Evolutionary conservation across 2,888 invertebrate genomes (phyloP).

Genomic region (Amphiduros pacificus): DNA sequence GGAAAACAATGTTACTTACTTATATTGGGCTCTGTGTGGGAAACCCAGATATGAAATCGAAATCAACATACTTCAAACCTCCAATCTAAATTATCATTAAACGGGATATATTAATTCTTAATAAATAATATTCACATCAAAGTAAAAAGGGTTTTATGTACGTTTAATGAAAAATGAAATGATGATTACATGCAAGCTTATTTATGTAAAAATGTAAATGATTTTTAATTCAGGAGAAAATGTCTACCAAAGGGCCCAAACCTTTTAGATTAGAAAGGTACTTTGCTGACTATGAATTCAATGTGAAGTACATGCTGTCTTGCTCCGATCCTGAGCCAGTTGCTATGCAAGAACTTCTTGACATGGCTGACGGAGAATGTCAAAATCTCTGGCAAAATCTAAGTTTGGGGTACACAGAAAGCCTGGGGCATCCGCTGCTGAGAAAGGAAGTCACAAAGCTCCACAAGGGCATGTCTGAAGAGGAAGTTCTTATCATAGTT

Average conservation of each 20-base stretch:
- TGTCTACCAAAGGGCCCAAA: slow-evolving; percentile 3
- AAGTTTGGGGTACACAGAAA: slow-evolving; percentile 27
- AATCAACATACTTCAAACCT: too few relatives aligned
- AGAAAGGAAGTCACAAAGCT: slow-evolving; percentile 21
- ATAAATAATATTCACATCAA: too few relatives aligned
- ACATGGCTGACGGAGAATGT: slow-evolving; percentile 24
- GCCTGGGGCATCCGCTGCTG: slow-evolving; percentile 28
- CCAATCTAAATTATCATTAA: too few relatives aligned
- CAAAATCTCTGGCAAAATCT: slow-evolving; percentile 24
- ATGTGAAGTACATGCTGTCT: slow-evolving; percentile 20
- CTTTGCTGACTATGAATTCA: slow-evolving; percentile 30
- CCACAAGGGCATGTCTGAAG: slow-evolving; percentile 7
- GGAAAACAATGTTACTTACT: too few relatives aligned
- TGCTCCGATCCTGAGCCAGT: slow-evolving; percentile 30
- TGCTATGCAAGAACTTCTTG: slow-evolving; percentile 24
- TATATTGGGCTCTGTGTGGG: too few relatives aligned
- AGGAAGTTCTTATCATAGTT: slow-evolving; percentile 21
- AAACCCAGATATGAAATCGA: too few relatives aligned
- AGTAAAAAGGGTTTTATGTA: too few relatives aligned
- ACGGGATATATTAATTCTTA: too few relatives aligned
- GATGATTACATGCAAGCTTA: too few relatives aligned
- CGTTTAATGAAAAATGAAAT: too few relatives aligned
- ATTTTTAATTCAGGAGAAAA: background rate
- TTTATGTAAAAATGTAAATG: too few relatives aligned
- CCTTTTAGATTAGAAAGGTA: slow-evolving; percentile 26